Conservation (phyloP, 1,140 invertebrate species). For the Bombyx mandarina region DNA sequence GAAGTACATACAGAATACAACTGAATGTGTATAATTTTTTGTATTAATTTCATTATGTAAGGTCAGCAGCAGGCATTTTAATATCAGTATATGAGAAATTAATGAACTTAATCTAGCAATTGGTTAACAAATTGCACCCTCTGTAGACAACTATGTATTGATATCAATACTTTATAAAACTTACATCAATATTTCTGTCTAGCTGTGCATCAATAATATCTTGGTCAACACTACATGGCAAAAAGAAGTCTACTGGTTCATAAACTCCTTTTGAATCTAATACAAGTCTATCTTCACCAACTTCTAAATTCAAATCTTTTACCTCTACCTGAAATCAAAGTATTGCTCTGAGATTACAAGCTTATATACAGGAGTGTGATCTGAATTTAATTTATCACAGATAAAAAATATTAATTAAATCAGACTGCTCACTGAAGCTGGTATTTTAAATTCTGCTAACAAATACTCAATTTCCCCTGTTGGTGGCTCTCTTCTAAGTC, state of each 20-base stretch:
- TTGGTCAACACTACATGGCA: constrained; percentile 56
- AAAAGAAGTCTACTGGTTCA: constrained; percentile 44
- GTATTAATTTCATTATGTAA: too few species aligned
- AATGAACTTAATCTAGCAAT: background rate
- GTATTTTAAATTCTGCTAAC: constrained; percentile 73
- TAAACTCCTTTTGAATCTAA: constrained; percentile 46
- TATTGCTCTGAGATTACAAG: background rate
- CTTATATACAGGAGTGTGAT: background rate
- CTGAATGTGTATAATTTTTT: too few species aligned
- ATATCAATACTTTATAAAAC: constrained; percentile 8
- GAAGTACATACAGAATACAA: too few species aligned
- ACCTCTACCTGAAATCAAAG: constrained; percentile 38
- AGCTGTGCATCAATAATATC: constrained; percentile 50
- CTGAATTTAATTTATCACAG: background rate
- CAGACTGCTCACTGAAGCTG: constrained; percentile 51
- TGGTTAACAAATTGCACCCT: background rate
- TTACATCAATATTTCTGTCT: constrained; percentile 58
- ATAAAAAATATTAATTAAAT: background rate
- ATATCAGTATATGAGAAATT: too few species aligned
- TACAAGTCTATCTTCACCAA: constrained; percentile 53
- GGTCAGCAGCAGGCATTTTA: too few species aligned
- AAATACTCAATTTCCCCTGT: constrained; percentile 62
- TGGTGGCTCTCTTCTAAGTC: constrained; percentile 61
- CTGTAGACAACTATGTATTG: background rate
- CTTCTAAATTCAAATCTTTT: constrained; percentile 50